Evolutionary conservation across 2,113 vertebrate genomes (phyloP), one percentile per base, ranked within the genome.

Genomic region (Rutilus rutilus): DNA sequence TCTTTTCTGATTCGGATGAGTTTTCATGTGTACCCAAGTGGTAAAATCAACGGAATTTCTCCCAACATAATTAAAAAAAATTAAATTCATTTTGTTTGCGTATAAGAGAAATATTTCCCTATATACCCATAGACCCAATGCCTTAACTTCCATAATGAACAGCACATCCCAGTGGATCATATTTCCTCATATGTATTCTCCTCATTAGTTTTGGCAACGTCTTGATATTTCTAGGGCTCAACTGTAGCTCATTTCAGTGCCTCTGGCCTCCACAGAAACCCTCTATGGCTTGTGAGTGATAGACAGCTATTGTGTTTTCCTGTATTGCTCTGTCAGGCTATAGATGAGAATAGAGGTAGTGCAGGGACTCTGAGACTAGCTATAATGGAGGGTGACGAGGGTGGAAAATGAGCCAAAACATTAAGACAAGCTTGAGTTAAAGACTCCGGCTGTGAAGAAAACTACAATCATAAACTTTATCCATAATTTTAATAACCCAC

Each of bases 251-350:
- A 69, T 69, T 21, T 5, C 21, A 27, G 64, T 42, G 39, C 42
- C 50, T 62, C 50, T 86, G 67, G 57, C 39, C 78, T 25, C n/a
- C 64, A 17, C 73, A 36, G 27, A 69, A 85, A 78, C 25, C 52
- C 77, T 69, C 36, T 17, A 59, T 14, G 6, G 15, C 74, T 39
- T 52, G 30, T 73, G 15, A 25, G 19, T 62, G 78, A 86, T 57
- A 85, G 60, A 30, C 25, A 82, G 21, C 60, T 80, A 47, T 59
- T 81, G 59, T 62, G 57, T 78, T 78, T 80, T 87, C 8, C 57
- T 64, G 30, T 23, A 59, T 42, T 73, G 47, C 27, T 73, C 67
- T 83, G 57, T 84, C 67, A 84, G 21, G n/a, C 23, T 45, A 39
- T 79, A 8, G 21, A 76, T 78, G 19, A 47, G 36, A 84, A 52